Evolutionary conservation across 1,140 invertebrate genomes (phyloP), one percentile per base, ranked within the genome.

Genomic region (Lepidurus packardi): DNA sequence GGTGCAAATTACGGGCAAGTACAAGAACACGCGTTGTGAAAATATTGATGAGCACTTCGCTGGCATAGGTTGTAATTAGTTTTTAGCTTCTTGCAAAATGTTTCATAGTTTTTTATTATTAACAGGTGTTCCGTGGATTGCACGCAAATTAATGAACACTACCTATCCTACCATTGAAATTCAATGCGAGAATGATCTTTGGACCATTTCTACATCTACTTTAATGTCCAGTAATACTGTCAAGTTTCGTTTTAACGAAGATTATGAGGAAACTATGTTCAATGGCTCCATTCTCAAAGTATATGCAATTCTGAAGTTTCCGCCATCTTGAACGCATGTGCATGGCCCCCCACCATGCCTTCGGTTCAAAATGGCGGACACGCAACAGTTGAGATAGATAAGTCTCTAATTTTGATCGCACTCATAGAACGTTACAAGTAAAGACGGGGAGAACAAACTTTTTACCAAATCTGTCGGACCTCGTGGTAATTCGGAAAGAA

Each of bases 81-180:
- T 65, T 65, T 65, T 65, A 13, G 13, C 4, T 65, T 47, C 16
- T 9, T n/a, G 13, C 16, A 2, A 2, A 1, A 65, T 65, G 21
- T 65, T 16, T 65, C 53, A 65, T n/a, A 5, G 16, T 65, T 0
- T 7, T 7, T n/a, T 65, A 13, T 10, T 65, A 65, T 65, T 65
- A 65, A 65, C 53, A 65, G 53, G 53, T 65, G 53, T 65, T 65
- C 53, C 53, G 16, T 65, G 53, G 53, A 65, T 65, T 65, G 53
- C 53, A 65, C 53, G 53, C 53, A 65, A 65, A 16, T 21, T 65
- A 65, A 65, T 65, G 53, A 65, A 65, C 53, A 65, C 53, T 65
- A 65, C 53, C 53, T 65, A 65, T 16, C 53, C 53, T 65, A 65
- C 53, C 53, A 65, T 65, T n/a, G 53, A 65, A 65, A 65, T 65